phyloP scores from a whole-genome alignment of 2,797 vertebrate species.

The Neosilurus mollespiculum region DNA sequence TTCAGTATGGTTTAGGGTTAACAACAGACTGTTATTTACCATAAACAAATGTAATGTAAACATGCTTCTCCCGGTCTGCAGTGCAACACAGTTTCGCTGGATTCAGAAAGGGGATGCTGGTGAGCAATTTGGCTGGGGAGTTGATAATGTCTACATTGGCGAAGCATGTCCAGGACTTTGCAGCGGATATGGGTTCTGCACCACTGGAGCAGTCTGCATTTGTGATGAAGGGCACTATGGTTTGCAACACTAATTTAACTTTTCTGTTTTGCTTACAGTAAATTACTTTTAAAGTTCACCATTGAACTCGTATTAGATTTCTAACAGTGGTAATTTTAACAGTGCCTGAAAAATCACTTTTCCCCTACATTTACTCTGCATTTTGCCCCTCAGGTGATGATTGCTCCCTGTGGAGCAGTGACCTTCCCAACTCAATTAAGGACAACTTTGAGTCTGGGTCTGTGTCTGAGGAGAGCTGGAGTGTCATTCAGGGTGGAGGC shows the following conservation, averaged over 20 bases:
- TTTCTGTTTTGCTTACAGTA: background rate
- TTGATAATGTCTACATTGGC: slow-evolving; percentile 95
- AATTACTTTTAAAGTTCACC: background rate
- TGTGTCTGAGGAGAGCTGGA: slow-evolving; percentile 93
- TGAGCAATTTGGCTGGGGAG: slow-evolving; percentile 92
- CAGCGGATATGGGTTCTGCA: slow-evolving; percentile 92
- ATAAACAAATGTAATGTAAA: slow-evolving; percentile 2
- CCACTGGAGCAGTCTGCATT: slow-evolving; percentile 88
- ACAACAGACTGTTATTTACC: background rate
- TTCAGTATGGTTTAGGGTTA: background rate
- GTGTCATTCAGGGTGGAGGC: slow-evolving; percentile 90
- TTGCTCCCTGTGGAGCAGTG: slow-evolving; percentile 88
- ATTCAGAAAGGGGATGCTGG: slow-evolving; percentile 90
- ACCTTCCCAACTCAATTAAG: slow-evolving; percentile 94
- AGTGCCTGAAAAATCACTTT: background rate
- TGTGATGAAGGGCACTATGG: slow-evolving; percentile 94
- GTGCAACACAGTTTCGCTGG: slow-evolving; percentile 97
- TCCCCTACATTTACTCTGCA: background rate
- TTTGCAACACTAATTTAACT: slow-evolving; percentile 55
- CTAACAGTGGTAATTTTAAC: background rate
- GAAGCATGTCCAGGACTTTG: slow-evolving; percentile 93
- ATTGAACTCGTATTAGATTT: background rate
- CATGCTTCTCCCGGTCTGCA: slow-evolving; percentile 56
- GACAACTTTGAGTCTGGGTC: slow-evolving; percentile 96
- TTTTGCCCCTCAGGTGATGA: slow-evolving; percentile 83